Percentiles rank a stretch among this genome's conserved stretches.
phyloP scores from a whole-genome alignment of 2,797 vertebrate species.

The Microcaecilia unicolor region DNA sequence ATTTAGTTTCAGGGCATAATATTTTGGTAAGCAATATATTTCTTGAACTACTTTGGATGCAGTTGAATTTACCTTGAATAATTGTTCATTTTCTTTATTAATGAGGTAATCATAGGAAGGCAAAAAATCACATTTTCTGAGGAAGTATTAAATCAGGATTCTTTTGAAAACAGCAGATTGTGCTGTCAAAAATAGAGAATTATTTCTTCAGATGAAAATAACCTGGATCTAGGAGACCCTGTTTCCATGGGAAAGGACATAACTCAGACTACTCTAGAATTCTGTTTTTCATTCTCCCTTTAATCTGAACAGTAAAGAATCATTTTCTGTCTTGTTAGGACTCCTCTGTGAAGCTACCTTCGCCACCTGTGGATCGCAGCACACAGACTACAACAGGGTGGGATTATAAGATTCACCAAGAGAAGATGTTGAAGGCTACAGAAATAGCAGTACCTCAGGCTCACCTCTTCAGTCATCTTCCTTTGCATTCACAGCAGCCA shows the following conservation, averaged over 20 bases:
- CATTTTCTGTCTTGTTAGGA: not conserved
- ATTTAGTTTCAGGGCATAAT: too few relatives aligned
- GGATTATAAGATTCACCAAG: conserved; percentile 32
- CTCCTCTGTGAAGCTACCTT: conserved; percentile 11
- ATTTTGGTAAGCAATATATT: too few relatives aligned
- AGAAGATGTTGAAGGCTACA: conserved; percentile 32
- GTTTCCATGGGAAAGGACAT: not conserved
- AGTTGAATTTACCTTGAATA: too few relatives aligned
- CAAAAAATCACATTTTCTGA: too few relatives aligned
- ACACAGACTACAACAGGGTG: conserved; percentile 34
- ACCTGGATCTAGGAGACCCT: too few relatives aligned
- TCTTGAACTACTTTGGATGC: too few relatives aligned
- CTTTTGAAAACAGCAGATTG: too few relatives aligned
- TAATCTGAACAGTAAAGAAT: fast-evolving
- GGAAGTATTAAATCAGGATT: too few relatives aligned
- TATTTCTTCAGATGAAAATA: too few relatives aligned
- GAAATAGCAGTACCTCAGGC: conserved; percentile 51
- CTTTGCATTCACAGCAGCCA: conserved; percentile 88
- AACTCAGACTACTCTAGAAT: not conserved
- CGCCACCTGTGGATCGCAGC: conserved; percentile 45
- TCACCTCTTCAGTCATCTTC: conserved; percentile 90
- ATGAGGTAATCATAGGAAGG: too few relatives aligned
- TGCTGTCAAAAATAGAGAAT: too few relatives aligned
- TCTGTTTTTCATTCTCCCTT: fast-evolving
- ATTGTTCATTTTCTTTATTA: too few relatives aligned